phyloP scores from a whole-genome alignment of 2,888 invertebrate genomes.

The Ceraclea dissimilis region DNA sequence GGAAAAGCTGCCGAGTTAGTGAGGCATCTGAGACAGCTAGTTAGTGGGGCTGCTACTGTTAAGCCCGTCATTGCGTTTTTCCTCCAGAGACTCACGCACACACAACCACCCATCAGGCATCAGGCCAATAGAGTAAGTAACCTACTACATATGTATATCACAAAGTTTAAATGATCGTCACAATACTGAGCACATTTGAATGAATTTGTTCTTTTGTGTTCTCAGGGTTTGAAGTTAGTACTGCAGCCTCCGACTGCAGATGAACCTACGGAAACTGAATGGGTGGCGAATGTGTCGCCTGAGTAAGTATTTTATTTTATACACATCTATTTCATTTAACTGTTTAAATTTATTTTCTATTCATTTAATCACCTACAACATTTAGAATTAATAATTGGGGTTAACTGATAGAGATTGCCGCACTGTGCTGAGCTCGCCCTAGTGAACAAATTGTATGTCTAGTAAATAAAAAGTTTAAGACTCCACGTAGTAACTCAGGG shows the following conservation, averaged over 20 bases:
- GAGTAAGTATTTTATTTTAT: conserved; percentile 35
- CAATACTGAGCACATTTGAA: no score
- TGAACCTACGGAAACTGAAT: conserved; percentile 40
- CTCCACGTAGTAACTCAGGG: no score
- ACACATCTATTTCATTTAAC: no score
- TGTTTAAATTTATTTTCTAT: no score
- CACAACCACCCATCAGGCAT: conserved; percentile 66
- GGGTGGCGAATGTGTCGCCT: conserved; percentile 42
- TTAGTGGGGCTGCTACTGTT: conserved; percentile 51
- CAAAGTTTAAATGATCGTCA: neutral
- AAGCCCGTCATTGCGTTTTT: conserved; percentile 88
- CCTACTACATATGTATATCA: no score
- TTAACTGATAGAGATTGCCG: no score
- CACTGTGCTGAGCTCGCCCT: no score
- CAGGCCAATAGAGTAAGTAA: conserved; percentile 61
- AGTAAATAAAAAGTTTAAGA: no score
- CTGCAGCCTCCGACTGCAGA: conserved; percentile 49
- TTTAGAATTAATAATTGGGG: no score
- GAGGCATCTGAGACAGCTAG: conserved; percentile 49
- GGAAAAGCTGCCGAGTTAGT: conserved; percentile 60
- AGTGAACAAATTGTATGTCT: no score
- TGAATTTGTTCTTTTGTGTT: conserved; percentile 8
- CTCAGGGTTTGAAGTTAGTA: conserved; percentile 64
- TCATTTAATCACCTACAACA: no score
- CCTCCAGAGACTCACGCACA: conserved; percentile 73